Base-by-base conservation (phyloP, 2,888 invertebrate species). In the Drosophila falleni region DNA sequence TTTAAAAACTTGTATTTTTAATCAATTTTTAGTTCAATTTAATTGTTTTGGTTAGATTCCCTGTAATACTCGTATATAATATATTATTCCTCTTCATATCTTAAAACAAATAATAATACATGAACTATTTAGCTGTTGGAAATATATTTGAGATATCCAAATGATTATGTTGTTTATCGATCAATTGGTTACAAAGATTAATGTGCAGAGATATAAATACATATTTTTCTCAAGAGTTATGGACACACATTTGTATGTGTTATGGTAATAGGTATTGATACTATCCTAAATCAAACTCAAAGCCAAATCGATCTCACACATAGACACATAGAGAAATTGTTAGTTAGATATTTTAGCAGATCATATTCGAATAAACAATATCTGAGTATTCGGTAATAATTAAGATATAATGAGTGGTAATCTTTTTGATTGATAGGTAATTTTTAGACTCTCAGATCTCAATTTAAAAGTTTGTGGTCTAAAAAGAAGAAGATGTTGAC, bases 121-220 rank as follows among this genome's bases (percentile, higher is more conserved):
- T 16, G 19, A 55, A 33, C 42, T 55, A 42, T 31, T 42, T 33
- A 55, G n/a, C 54, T n/a, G 19, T 31, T 11, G 19, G 19, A 41
- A 23, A 15, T 42, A n/a, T 9, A n/a, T 42, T 42, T 33, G 33
- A 55, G 33, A 15, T 55, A 44, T 55, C 11, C 33, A 33, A 55
- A 33, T 44, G 55, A 46, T 56, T 33, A 44, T 46, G 23, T 56
- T 56, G 55, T 44, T 56, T 44, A 35, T 35, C 23, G 55, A 55
- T 44, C 44, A 44, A 56, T 44, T 56, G 35, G 23, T 35, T 44
- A 55, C 23, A 55, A 44, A 42, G 42, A 55, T 55, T 44, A 55
- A 55, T 44, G 55, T 55, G 44, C 23, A n/a, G 23, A 44, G 44
- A 55, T 55, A 44, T 13, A 29, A 15, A 46, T 15, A 15, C 55